Evolutionary conservation across 92 coral and sea anemone genomes (phyloP).

Genomic region (Pocillopora meandrina): DNA sequence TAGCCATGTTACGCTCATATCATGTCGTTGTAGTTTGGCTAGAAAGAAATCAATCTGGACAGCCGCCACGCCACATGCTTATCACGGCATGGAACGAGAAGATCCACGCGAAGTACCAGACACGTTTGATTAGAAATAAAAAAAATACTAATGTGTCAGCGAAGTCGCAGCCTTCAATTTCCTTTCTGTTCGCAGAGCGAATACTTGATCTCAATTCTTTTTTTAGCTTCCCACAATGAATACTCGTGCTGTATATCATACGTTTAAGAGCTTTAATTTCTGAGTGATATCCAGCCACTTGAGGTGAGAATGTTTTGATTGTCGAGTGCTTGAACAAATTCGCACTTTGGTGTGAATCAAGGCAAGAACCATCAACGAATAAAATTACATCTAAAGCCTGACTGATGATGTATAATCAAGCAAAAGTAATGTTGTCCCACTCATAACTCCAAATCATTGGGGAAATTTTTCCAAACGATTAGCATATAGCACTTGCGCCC

Average conservation of each 20-base stretch:
- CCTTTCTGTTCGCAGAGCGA: neutral
- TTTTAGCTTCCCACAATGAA: neutral
- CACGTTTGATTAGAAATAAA: neutral
- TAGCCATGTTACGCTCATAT: neutral
- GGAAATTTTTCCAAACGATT: neutral
- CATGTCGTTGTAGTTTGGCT: slow-evolving; percentile 4
- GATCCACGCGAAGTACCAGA: neutral
- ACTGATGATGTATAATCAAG: neutral
- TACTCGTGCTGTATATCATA: neutral
- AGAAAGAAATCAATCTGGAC: slow-evolving; percentile 14
- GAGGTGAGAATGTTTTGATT: neutral
- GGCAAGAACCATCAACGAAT: neutral
- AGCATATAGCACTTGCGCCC: neutral
- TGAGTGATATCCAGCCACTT: slow-evolving; percentile 2
- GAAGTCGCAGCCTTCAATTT: neutral
- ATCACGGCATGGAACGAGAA: slow-evolving; percentile 23
- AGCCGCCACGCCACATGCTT: slow-evolving; percentile 43
- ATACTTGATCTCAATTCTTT: neutral
- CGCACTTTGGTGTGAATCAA: neutral
- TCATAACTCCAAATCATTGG: neutral
- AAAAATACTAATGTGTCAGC: neutral
- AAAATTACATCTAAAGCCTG: neutral
- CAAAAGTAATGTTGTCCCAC: neutral
- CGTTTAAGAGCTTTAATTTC: slow-evolving; percentile 1
- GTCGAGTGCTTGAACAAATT: neutral